Evolutionary conservation across 2,888 invertebrate genomes (phyloP).

Genomic region (Diachrysia chrysitis): DNA sequence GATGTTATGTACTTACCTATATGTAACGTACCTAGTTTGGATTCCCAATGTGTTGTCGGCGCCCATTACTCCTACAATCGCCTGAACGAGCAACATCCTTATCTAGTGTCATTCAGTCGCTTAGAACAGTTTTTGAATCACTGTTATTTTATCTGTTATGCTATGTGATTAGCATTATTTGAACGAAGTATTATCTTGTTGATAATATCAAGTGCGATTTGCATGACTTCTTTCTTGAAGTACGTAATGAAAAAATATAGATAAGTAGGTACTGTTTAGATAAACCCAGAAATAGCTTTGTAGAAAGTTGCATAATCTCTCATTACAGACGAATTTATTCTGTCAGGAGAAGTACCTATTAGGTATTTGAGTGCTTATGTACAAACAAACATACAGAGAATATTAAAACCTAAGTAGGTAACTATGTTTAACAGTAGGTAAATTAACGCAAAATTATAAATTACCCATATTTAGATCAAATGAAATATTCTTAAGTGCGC

Average conservation of each 20-base stretch:
- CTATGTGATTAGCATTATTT: slow-evolving; percentile 7
- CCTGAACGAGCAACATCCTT: slow-evolving; percentile 10
- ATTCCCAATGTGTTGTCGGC: slow-evolving; percentile 14
- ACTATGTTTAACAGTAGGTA: not conserved
- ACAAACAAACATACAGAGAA: too few relatives aligned
- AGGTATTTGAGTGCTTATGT: too few relatives aligned
- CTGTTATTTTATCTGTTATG: slow-evolving; percentile 3
- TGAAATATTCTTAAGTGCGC: not conserved
- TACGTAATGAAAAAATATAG: not conserved
- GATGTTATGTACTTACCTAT: not conserved
- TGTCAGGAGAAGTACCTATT: too few relatives aligned
- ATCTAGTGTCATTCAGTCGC: slow-evolving; percentile 7
- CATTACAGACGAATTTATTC: not conserved
- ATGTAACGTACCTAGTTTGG: slow-evolving; percentile 4
- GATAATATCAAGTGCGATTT: slow-evolving; percentile 5
- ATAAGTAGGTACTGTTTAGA: too few relatives aligned
- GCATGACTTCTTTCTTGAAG: not conserved
- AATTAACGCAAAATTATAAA: not conserved
- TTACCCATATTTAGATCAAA: not conserved
- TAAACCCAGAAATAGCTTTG: not conserved
- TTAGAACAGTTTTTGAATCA: not conserved
- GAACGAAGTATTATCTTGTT: not conserved
- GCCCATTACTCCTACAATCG: not conserved
- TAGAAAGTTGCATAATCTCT: not conserved
- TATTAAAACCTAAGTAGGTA: too few relatives aligned